These are phyloP conservation scores for Parthenolecanium corni DNA, from an alignment of 2,888 invertebrate genomes.

Conservation along the genomic window DNA sequence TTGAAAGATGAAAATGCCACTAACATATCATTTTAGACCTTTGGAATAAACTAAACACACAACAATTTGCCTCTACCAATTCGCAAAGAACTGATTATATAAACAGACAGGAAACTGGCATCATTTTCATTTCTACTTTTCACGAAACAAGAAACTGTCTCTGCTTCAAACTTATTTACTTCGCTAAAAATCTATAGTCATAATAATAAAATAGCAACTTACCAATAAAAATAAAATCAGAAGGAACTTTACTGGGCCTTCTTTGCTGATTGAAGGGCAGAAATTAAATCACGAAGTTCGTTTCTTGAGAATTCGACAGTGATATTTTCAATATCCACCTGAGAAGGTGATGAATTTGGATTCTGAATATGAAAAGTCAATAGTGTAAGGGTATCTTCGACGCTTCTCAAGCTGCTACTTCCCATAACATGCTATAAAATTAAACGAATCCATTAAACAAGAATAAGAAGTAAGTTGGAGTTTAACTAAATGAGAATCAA, in stretches of 20 bases:
- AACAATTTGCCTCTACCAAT: too few species aligned
- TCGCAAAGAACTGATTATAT: too few species aligned
- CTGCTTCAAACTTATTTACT: too few species aligned
- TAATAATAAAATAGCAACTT: too few species aligned
- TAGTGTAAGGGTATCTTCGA: slow-evolving; percentile 14
- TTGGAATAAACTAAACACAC: too few species aligned
- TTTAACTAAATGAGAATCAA: neutral
- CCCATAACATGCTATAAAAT: slow-evolving; percentile 19
- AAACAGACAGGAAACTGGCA: too few species aligned
- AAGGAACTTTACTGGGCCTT: neutral
- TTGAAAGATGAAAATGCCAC: too few species aligned
- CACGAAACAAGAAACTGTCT: too few species aligned
- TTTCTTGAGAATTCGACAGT: slow-evolving; percentile 10
- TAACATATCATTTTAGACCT: too few species aligned
- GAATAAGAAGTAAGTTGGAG: neutral
- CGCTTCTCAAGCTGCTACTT: slow-evolving; percentile 3
- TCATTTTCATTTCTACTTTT: too few species aligned
- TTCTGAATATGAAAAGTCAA: neutral
- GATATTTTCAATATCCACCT: neutral
- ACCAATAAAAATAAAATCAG: neutral
- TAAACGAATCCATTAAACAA: neutral
- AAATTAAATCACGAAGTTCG: slow-evolving; percentile 3
- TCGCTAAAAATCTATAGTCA: too few species aligned
- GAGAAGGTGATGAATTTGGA: neutral
- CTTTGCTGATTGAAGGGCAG: neutral